Evolutionary conservation across 1,140 invertebrate species (phyloP).

Genomic region (Tribolium castaneum): DNA sequence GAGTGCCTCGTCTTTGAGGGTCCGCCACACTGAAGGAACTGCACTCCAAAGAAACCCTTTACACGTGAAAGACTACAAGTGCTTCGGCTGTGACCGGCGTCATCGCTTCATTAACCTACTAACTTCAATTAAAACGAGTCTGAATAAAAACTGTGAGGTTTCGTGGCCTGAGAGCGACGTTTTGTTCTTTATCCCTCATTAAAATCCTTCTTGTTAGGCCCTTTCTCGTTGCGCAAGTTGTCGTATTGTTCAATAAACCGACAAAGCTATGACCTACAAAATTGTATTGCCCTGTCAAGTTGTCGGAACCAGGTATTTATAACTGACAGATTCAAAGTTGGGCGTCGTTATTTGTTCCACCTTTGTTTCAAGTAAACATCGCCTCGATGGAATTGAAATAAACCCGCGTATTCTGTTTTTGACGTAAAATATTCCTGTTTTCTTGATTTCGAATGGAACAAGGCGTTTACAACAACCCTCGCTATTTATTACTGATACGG

Average conservation of each 20-base stretch:
- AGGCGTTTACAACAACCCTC: conserved; percentile 25
- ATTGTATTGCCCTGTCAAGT: conserved; percentile 37
- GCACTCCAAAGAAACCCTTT: conserved; percentile 31
- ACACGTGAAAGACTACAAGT: conserved; percentile 19
- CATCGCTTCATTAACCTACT: conserved; percentile 26
- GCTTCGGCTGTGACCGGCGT: conserved; percentile 8
- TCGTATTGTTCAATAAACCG: conserved; percentile 1
- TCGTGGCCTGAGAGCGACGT: neutral
- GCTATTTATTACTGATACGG: conserved; percentile 25
- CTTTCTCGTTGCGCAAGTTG: conserved; percentile 6
- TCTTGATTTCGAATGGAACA: conserved; percentile 17
- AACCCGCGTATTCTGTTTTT: conserved; percentile 13
- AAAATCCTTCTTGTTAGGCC: neutral
- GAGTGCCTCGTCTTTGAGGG: conserved; percentile 46
- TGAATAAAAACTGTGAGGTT: neutral
- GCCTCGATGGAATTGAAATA: conserved; percentile 10
- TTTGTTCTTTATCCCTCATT: neutral
- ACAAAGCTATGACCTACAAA: conserved; percentile 22
- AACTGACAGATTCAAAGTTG: conserved; percentile 43
- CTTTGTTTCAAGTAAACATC: conserved; percentile 39
- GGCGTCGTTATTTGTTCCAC: conserved; percentile 42
- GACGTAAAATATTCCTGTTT: conserved; percentile 30
- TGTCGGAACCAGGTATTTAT: conserved; percentile 42
- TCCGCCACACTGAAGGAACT: conserved; percentile 29
- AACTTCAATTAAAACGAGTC: conserved; percentile 13